A percentile compares a stretch with the other conserved stretches of the same genome.
These are phyloP conservation scores for Phrynocephalus versicolor DNA, from an alignment of 2,113 vertebrate species.

Conservation along the genomic window DNA sequence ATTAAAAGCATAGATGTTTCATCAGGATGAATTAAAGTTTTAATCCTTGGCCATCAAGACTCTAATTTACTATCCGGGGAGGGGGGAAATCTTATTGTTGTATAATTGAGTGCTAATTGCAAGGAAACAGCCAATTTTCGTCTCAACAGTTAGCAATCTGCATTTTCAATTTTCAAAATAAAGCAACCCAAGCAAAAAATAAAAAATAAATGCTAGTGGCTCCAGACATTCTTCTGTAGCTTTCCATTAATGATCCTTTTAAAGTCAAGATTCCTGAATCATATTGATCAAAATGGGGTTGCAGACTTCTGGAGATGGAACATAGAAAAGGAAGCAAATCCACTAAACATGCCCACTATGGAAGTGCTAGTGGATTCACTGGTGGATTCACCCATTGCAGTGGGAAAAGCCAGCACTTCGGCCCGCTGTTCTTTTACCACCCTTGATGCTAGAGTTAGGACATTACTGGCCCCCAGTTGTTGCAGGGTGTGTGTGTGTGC, in stretches of 20 bases:
- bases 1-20: slow-evolving; percentile 55
- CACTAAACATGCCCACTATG: not conserved
- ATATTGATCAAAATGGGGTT: not conserved
- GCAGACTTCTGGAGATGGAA: not conserved
- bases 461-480: too few species aligned
- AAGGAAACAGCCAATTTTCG: slow-evolving; percentile 61
- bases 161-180: slow-evolving; percentile 52
- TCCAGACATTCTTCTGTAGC: slow-evolving; percentile 25
- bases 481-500: too few species aligned
- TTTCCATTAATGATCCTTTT: slow-evolving; percentile 31
- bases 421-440: too few species aligned
- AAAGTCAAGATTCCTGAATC: slow-evolving; percentile 4
- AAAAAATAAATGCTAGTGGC: slow-evolving; percentile 30
- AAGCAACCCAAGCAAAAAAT: not conserved
- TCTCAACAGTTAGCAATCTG: slow-evolving; percentile 44
- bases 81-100: slow-evolving; percentile 35
- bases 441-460: not conserved
- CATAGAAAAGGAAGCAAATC: not conserved
- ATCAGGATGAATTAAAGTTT: slow-evolving; percentile 54
- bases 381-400: not conserved
- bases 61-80: slow-evolving; percentile 40
- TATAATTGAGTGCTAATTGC: slow-evolving; percentile 53
- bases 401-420: too few species aligned
- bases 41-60: slow-evolving; percentile 48
- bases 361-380: not conserved